Conservation (phyloP, 2,113 vertebrate species). For the Strix aluco region DNA sequence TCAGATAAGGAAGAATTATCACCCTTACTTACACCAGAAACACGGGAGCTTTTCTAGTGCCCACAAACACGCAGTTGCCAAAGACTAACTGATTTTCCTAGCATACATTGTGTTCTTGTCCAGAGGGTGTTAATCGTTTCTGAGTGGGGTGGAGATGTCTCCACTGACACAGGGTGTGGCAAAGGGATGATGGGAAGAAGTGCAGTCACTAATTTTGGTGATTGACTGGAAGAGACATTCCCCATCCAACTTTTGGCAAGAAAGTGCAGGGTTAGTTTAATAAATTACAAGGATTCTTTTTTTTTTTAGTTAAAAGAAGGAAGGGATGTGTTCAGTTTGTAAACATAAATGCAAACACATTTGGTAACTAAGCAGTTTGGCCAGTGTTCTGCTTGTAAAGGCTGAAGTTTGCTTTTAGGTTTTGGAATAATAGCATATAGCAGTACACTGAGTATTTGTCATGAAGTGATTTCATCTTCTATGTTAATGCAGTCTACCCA, state of each 20-base stretch:
- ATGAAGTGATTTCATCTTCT: slow-evolving; percentile 41
- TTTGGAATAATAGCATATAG: slow-evolving; percentile 35
- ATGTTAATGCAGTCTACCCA: neutral
- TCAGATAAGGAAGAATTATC: neutral
- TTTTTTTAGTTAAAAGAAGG: neutral
- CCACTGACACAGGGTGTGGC: neutral
- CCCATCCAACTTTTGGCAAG: neutral
- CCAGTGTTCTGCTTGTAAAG: slow-evolving; percentile 21
- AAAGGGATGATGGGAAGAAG: neutral
- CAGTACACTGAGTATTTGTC: slow-evolving; percentile 29
- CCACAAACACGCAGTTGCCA: neutral
- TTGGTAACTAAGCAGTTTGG: slow-evolving; percentile 60
- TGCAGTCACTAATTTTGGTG: neutral
- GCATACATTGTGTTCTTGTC: neutral
- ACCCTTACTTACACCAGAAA: neutral
- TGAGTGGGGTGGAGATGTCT: slow-evolving; percentile 21
- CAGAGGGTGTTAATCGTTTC: neutral
- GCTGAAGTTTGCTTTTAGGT: slow-evolving; percentile 1
- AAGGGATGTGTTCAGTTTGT: slow-evolving; percentile 28
- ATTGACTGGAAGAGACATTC: neutral
- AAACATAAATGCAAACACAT: slow-evolving; percentile 58
- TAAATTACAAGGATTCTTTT: neutral
- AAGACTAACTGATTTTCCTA: neutral
- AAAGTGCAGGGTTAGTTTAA: neutral
- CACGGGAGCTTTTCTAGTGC: neutral